A percentile compares a stretch with the other conserved stretches of the same genome.
These are phyloP conservation scores for Cantharis flavilabris DNA, from an alignment of 2,888 invertebrate genomes.

Conservation along the genomic window DNA sequence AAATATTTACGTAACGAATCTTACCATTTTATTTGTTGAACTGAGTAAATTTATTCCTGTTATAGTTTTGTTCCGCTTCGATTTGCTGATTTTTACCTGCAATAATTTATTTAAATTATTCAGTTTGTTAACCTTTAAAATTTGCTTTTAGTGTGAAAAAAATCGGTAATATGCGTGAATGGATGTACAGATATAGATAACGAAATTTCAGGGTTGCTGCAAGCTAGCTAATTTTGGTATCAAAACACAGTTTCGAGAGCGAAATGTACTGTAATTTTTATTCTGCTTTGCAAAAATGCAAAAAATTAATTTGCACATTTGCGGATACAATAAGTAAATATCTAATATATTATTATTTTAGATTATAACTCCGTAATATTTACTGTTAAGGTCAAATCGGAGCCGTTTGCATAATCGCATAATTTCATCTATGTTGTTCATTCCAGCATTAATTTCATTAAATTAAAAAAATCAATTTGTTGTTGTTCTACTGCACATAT, in stretches of 20 bases:
- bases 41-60: constrained; percentile 11
- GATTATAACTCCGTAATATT: neutral
- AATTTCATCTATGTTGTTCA: neutral
- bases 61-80: constrained; percentile 21
- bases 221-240: too few relatives aligned
- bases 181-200: neutral
- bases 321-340: neutral
- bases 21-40: constrained; percentile 6
- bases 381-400: neutral
- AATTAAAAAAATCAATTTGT: neutral
- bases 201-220: neutral
- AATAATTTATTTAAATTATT: constrained; percentile 11
- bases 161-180: neutral
- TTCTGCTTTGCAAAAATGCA: too few relatives aligned
- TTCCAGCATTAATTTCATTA: neutral
- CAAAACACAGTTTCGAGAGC: too few relatives aligned
- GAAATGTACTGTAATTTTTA: too few relatives aligned
- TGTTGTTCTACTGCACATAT: neutral
- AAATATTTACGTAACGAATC: constrained; percentile 3
- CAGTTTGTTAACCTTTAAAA: constrained; percentile 17
- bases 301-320: neutral
- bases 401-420: neutral
- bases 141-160: neutral
- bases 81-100: constrained; percentile 8
- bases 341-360: neutral